Conservation (phyloP, 2,888 invertebrate species). For the Nasonia oneida region DNA sequence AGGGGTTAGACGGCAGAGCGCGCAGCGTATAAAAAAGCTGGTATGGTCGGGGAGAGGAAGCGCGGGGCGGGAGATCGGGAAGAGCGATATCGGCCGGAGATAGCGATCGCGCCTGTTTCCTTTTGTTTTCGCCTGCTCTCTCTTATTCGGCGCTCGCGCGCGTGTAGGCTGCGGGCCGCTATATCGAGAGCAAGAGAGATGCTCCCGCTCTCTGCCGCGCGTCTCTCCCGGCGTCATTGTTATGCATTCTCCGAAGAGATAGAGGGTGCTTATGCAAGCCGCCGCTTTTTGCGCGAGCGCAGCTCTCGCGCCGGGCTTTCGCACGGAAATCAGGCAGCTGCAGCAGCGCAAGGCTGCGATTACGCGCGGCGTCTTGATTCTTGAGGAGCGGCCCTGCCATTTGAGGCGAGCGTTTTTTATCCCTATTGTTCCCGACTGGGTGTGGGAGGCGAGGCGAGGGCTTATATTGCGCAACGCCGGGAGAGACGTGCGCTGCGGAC, state of each 20-base stretch:
- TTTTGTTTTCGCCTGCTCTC: constrained; percentile 43
- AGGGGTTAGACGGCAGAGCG: not conserved
- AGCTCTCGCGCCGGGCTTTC: not conserved
- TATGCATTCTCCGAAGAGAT: constrained; percentile 49
- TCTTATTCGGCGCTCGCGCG: constrained; percentile 24
- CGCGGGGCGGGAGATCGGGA: constrained; percentile 31
- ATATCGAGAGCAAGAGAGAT: constrained; percentile 23
- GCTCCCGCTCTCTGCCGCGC: not conserved
- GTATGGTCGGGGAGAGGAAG: not conserved
- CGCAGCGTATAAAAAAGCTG: not conserved
- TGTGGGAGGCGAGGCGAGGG: not conserved
- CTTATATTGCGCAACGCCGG: not conserved
- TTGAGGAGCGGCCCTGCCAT: not conserved
- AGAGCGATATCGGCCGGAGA: constrained; percentile 53
- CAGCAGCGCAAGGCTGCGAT: constrained; percentile 28
- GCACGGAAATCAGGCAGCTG: constrained; percentile 37
- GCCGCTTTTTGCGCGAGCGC: not conserved
- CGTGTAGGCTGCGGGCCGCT: not conserved
- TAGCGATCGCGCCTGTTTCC: constrained; percentile 50
- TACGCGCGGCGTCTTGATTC: constrained; percentile 7
- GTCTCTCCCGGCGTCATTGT: constrained; percentile 43
- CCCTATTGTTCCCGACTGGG: not conserved
- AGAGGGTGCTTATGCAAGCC: not conserved
- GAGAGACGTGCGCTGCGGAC: not conserved
- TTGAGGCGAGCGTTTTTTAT: not conserved